These are phyloP conservation scores for Nephrotoma flavescens DNA, from an alignment of 2,888 invertebrate genomes.

Conservation along the genomic window DNA sequence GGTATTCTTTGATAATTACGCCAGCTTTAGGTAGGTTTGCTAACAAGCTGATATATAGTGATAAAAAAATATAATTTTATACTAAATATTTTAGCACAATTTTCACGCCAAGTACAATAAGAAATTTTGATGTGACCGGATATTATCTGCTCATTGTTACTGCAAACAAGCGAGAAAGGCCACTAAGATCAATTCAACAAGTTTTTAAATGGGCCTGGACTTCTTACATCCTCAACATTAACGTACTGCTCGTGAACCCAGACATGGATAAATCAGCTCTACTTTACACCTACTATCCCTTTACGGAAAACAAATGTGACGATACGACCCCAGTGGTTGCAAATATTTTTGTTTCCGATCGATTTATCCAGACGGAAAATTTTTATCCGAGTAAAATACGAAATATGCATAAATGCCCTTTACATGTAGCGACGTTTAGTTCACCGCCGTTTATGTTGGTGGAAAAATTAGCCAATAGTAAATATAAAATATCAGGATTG, in stretches of 20 bases:
- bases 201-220: conserved; percentile 8
- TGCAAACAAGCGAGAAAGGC: not conserved
- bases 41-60: not conserved
- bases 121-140: not conserved
- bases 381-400: conserved; percentile 11
- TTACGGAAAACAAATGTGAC: conserved; percentile 7
- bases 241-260: not conserved
- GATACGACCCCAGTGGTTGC: conserved; percentile 6
- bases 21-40: not conserved
- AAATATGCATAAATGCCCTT: conserved; percentile 9
- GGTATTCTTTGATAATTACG: not conserved
- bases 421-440: conserved; percentile 7
- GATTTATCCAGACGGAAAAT: not conserved
- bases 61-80: not conserved
- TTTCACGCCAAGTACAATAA: not conserved
- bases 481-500: conserved; percentile 6
- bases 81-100: not conserved
- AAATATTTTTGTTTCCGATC: conserved; percentile 4
- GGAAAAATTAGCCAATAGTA: not conserved
- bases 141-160: not conserved
- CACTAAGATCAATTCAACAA: not conserved
- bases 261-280: not conserved
- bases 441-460: conserved; percentile 9
- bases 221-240: conserved; percentile 6
- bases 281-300: conserved; percentile 13